Base-by-base conservation (phyloP, 92 coral and sea anemone species). In the Blastomussa wellsi region DNA sequence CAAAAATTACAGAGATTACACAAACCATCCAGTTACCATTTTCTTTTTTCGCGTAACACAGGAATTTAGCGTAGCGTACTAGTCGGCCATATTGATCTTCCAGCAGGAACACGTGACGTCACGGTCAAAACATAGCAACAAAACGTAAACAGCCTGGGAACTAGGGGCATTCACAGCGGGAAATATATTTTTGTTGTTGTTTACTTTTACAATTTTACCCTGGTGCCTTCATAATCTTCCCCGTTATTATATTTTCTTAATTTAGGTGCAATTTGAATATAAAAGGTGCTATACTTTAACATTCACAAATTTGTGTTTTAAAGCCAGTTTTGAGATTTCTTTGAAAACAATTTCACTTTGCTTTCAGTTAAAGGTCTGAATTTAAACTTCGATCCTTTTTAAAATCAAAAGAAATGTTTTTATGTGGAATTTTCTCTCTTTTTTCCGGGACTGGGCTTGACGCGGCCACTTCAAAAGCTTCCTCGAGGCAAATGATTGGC, bases 91-190 rank as follows among this genome's bases (percentile, higher is more conserved):
- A 69, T 52, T 86, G 60, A 26, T 68, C 74, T 79, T 74, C 84
- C 75, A 72, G 78, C 68, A 74, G 69, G 86, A 87, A 84, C 87
- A 70, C 48, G 78, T 91, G 90, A 94, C 98, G 98, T 94, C 98
- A 94, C 91, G 77, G 29, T 80, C 95, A 94, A 89, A 92, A 94
- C 98, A 94, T 94, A 94, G 98, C 98, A 94, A 94, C 97, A 90
- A 20, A 32, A 42, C 74, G 67, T 57, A 68, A 83, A 67, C 79
- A 77, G 91, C 80, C 88, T 85, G 88, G 88, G 88, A 44, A 84
- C 76, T 41, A 59, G 64, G 79, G 33, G 75, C 12, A 9, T 28
- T 0, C 64, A 19, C 26, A 39, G 49, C 51, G 13, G 67, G 76
- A 71, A 35, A 19, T 20, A 19, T 22, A 28, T 20, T 26, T 29